Evolutionary conservation across 2,797 vertebrate species (phyloP).

Genomic region (Fistularia tabacaria): DNA sequence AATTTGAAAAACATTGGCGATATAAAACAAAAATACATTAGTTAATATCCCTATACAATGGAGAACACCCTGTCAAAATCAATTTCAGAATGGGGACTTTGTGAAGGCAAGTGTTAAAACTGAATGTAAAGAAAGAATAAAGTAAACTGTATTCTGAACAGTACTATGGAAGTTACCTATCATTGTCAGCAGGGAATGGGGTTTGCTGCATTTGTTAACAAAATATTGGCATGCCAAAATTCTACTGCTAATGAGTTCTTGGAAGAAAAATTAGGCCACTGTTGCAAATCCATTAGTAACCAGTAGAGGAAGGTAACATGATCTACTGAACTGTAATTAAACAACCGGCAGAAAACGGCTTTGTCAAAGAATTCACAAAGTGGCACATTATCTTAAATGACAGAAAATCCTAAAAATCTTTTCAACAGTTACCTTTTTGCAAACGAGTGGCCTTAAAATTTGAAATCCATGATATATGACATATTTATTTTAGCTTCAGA

Average conservation of each 20-base stretch:
- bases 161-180: background rate
- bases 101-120: background rate
- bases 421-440: too few species aligned
- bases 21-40: background rate
- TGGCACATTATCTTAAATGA: too few species aligned
- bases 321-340: background rate
- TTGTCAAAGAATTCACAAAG: too few species aligned
- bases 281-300: constrained; percentile 29
- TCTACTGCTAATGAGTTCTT: constrained; percentile 39
- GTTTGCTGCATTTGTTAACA: constrained; percentile 23
- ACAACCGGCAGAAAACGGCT: too few species aligned
- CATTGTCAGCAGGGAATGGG: constrained; percentile 11
- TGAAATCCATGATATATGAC: too few species aligned
- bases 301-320: constrained; percentile 6
- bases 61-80: background rate
- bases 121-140: background rate
- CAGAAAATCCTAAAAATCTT: too few species aligned
- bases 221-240: constrained; percentile 18
- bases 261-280: constrained; percentile 35
- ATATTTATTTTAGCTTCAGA: too few species aligned
- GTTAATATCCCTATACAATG: background rate
- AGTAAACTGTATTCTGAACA: too few species aligned
- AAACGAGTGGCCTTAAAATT: too few species aligned
- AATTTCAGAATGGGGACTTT: background rate
- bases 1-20: background rate